Evolutionary conservation across 2,797 vertebrate genomes (phyloP), one percentile per base, ranked within the genome.

Genomic region (Galaxias olidus): DNA sequence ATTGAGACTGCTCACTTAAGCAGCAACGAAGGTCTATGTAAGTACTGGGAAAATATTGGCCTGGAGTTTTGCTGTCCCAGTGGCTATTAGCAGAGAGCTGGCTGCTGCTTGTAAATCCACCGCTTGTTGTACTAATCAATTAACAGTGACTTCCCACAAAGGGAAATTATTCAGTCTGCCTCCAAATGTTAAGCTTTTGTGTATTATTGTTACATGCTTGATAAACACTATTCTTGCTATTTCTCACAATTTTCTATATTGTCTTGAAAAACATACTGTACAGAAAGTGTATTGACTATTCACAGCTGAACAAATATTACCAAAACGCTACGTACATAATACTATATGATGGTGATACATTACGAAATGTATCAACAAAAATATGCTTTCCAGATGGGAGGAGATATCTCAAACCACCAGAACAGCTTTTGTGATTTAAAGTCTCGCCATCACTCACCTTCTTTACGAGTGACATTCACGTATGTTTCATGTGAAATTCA

Each of bases 61-160:
- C 89, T 74, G 84, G 90, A 93, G 92, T 91, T 93, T 92, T 94
- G 92, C 92, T 90, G 91, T 89, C 90, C 91, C 87, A 73, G 83
- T 89, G 91, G 92, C 93, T 92, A 93, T 95, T 92, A 93, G 93
- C 90, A 93, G 91, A 93, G 92, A 94, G 93, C 94, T 93, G 93
- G 90, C 93, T 94, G 92, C 91, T 92, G 91, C 89, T 91, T 92
- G 91, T 92, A 93, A 94, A 94, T 92, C 92, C 91, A 92, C 89
- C 89, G 88, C 89, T 87, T 88, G 91, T 91, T 87, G 89, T 81
- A 85, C 87, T 93, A 87, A 95, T 95, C 94, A 93, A 93, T 93
- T 93, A 95, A 88, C 91, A 92, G 89, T 86, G 83, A 86, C 89
- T 92, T 88, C 91, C 86, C 84, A 86, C 88, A 72, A 73, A 87